Percentiles rank a stretch among this genome's conserved stretches.
phyloP scores from a whole-genome alignment of 2,797 vertebrate species.

The Chelidonichthys spinosus region DNA sequence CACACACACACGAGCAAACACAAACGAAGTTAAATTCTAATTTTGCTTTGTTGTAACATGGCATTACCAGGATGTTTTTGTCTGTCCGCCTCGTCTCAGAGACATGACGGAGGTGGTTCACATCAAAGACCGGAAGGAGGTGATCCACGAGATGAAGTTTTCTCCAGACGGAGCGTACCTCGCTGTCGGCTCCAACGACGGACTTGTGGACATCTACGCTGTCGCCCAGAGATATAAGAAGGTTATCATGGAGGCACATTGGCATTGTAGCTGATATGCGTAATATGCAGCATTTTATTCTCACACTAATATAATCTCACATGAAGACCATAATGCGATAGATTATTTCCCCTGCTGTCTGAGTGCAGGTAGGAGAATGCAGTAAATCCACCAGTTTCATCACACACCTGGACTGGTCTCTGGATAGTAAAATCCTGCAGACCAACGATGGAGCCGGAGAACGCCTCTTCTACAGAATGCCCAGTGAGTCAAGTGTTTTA shows the following conservation, averaged over 20 bases:
- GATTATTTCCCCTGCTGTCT: neutral
- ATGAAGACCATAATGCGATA: too few species aligned
- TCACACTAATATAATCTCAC: neutral
- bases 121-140: conserved; percentile 97
- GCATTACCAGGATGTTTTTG: neutral
- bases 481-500: conserved; percentile 63
- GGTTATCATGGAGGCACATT: conserved; percentile 23
- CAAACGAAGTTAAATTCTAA: neutral
- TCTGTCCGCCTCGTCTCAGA: conserved; percentile 71
- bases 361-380: conserved; percentile 88
- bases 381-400: conserved; percentile 91
- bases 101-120: conserved; percentile 99
- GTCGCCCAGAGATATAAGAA: conserved; percentile 95
- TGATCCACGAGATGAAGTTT: conserved; percentile 98
- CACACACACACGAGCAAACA: neutral
- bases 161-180: conserved; percentile 94
- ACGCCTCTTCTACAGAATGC: conserved; percentile 93
- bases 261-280: neutral
- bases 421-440: conserved; percentile 93
- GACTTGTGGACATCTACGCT: conserved; percentile 92
- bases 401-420: conserved; percentile 96
- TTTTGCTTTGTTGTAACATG: neutral
- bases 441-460: conserved; percentile 94
- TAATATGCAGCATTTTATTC: neutral
- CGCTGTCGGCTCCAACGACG: conserved; percentile 94